These are phyloP conservation scores for Iselma pallidipennis DNA, from an alignment of 2,888 invertebrate species.

Conservation along the genomic window DNA sequence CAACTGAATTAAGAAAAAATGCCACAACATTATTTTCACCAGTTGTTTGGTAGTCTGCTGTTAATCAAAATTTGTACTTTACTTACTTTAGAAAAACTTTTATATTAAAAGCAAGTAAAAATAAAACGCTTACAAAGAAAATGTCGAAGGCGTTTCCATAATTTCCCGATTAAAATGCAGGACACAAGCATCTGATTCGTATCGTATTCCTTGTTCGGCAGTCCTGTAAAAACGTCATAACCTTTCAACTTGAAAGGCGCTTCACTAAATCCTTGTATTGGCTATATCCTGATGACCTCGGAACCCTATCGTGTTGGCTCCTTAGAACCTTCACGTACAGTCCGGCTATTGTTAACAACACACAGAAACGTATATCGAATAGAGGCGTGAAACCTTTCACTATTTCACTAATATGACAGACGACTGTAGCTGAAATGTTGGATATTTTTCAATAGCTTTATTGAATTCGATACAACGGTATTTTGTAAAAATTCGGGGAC, in stretches of 20 bases:
- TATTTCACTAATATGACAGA: too few relatives aligned
- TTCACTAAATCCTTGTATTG: conserved; percentile 42
- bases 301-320: conserved; percentile 19
- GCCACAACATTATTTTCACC: too few relatives aligned
- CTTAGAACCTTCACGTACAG: conserved; percentile 39
- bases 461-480: neutral
- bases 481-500: neutral
- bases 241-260: conserved; percentile 38
- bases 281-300: conserved; percentile 43
- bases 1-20: conserved; percentile 21
- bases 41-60: neutral
- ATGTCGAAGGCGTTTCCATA: conserved; percentile 30
- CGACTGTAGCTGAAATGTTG: neutral
- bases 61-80: neutral
- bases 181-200: conserved; percentile 32
- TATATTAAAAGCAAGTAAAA: conserved; percentile 1
- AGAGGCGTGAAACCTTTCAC: neutral
- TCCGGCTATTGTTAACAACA: conserved; percentile 37
- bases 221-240: conserved; percentile 39
- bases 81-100: neutral
- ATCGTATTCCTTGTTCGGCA: conserved; percentile 36
- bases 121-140: conserved; percentile 6
- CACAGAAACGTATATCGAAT: conserved; percentile 17
- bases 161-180: conserved; percentile 41
- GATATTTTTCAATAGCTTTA: neutral